Conservation (phyloP, 2,888 invertebrate species). For the Heterodera filipjevi region DNA sequence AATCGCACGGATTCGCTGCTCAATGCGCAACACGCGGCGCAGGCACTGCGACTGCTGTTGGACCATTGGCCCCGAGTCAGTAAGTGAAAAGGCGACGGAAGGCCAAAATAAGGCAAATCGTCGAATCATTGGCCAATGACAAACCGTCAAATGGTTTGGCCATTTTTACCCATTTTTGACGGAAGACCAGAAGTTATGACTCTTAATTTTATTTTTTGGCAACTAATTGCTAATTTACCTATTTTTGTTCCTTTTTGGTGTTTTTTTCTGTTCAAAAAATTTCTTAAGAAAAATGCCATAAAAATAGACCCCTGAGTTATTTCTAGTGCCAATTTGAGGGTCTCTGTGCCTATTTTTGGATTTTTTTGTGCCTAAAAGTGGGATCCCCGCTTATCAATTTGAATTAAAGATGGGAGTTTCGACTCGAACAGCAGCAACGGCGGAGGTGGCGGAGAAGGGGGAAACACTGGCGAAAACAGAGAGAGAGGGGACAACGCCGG, state of each 20-base stretch:
- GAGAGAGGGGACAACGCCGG: not conserved
- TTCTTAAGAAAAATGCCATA: too few species aligned
- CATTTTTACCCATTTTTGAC: too few species aligned
- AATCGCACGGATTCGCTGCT: slow-evolving; percentile 47
- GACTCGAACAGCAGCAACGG: slow-evolving; percentile 13
- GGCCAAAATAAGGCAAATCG: too few species aligned
- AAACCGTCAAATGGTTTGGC: not conserved
- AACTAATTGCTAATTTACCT: not conserved
- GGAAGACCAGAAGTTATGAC: not conserved
- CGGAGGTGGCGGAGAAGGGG: not conserved
- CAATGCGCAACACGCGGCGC: slow-evolving; percentile 57
- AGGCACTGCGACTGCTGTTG: slow-evolving; percentile 56
- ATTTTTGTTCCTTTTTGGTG: too few species aligned
- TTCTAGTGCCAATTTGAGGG: too few species aligned
- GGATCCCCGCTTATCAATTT: too few species aligned
- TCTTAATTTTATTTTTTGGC: not conserved
- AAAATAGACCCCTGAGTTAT: too few species aligned
- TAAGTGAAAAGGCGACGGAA: slow-evolving; percentile 48
- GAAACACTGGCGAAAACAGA: not conserved
- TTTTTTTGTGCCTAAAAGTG: too few species aligned
- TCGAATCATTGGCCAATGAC: not conserved
- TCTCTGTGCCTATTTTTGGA: too few species aligned
- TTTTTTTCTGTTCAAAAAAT: too few species aligned
- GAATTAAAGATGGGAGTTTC: not conserved
- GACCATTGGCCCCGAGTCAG: slow-evolving; percentile 65